Base-by-base conservation (phyloP, 2,113 vertebrate species). In the Onychostruthus taczanowskii region DNA sequence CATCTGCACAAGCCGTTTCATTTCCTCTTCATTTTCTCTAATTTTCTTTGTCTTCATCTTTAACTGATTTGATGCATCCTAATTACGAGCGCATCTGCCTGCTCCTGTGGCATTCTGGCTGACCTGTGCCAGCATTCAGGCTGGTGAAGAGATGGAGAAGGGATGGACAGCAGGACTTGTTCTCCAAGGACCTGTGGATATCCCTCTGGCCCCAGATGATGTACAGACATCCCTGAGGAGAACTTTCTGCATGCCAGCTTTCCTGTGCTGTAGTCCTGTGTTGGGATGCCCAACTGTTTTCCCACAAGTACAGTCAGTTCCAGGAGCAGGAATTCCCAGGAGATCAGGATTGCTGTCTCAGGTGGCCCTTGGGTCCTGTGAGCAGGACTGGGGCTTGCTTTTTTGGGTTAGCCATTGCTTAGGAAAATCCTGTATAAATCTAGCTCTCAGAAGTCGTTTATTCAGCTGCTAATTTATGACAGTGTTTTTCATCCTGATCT, bases 11-110 rank as follows among this genome's bases (percentile, higher is more conserved):
- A 77, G 49, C 52, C 10, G 10, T 69, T 83, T 83, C 55, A 72
- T 30, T 80, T 86, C 96, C 91, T 84, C 90, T 96, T 81, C 58
- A 64, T 94, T 85, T 92, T 81, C 75, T 75, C 79, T 93, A 87
- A 91, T 95, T 95, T 94, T 92, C 93, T 90, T 95, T 90, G 90
- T 94, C 88, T 95, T 84, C 83, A 49, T 68, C 94, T 90, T 93
- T 78, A 62, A 94, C 79, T 49, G 90, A 68, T 31, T 79, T 6
- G 52, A 61, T 63, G 89, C 55, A 79, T 82, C 89, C 41, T 94
- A 79, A 94, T 96, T 89, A 93, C 1, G 1, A 20, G 56, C 52
- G 39, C 91, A 83, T 94, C 92, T 85, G 93, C 27, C 87, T 2
- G 22, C 70, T 67, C 80, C 95, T 7, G 11, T 10, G 4, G 41